phyloP scores from a whole-genome alignment of 2,113 vertebrate species.

The Spermophilus dauricus region DNA sequence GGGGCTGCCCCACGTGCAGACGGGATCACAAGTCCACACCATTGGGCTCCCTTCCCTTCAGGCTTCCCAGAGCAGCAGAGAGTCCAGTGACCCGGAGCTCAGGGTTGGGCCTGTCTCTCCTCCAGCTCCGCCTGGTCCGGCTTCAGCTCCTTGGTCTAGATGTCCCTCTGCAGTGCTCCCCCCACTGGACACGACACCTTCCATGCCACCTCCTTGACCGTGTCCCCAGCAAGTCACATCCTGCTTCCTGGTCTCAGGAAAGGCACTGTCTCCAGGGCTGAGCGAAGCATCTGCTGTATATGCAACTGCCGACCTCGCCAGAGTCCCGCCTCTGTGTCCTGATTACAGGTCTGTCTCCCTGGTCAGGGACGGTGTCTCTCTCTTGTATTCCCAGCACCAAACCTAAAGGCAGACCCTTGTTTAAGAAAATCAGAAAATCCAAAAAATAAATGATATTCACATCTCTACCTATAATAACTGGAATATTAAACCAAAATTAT shows the following conservation, averaged over 20 bases:
- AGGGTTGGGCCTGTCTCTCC: not conserved
- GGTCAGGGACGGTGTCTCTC: not conserved
- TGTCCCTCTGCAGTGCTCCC: not conserved
- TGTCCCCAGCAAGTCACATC: not conserved
- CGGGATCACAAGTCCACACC: accelerated
- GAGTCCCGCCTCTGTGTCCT: not conserved
- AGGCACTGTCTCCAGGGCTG: not conserved
- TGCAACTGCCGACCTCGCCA: not conserved
- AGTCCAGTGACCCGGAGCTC: not conserved
- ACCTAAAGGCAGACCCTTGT: not conserved
- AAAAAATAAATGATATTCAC: not conserved
- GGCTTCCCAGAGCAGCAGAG: not conserved
- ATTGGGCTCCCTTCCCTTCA: not conserved
- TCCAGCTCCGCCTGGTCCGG: not conserved
- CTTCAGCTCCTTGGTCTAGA: not conserved
- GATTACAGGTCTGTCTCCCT: not conserved
- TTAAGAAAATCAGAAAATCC: no score
- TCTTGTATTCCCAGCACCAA: not conserved
- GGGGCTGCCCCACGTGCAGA: not conserved
- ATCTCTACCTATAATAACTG: not conserved
- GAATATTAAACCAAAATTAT: not conserved
- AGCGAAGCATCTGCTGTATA: not conserved
- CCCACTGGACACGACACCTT: not conserved
- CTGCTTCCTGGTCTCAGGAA: not conserved
- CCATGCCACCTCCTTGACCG: not conserved